Base-by-base conservation (phyloP, 2,888 invertebrate genomes). In the Bellardia bayeri region DNA sequence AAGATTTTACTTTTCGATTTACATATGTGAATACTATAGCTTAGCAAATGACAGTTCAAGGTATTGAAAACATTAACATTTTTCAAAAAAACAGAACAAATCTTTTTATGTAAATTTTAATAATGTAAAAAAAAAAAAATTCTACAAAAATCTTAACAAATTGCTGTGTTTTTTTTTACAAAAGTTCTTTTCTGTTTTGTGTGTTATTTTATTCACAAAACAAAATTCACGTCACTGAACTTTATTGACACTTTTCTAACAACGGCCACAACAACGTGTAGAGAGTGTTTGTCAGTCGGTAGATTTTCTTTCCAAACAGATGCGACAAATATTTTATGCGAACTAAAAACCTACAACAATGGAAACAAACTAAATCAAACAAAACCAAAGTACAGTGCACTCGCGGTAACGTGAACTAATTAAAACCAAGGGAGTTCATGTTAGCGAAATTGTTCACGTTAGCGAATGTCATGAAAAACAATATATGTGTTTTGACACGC, bases 181-280 rank as follows among this genome's bases (percentile, higher is more conserved):
- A 66, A 51, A 45, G 3, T 54, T 63, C 61, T 6, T 40, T 40
- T 33, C 33, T 7, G 9, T 49, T 63, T 42, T 9, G 40, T 82
- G 58, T 82, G 74, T 7, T 71, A 51, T 56, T 58, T 56, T 54
- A 14, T 64, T 74, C 7, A 54, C 45, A 72, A 54, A 71, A 82
- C 64, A 0, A 49, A 63, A 82, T 78, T 66, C 66, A 79, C 85
- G 85, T 82, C 85, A 87, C 82, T 87, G 84, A 87, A 82, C 85
- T 87, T 87, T 82, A 74, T 64, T 87, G 82, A 82, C 85, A 87
- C 74, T 79, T 81, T 81, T 75, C 42, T 61, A 64, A 40, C 45
- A 40, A 3, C 51, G 30, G 33, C 30, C 37, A 51, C 56, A 33
- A 23, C 37, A 63, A 61, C 40, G 16, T 23, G 2, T 8, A 58